Evolutionary conservation across 2,797 vertebrate genomes (phyloP).

Genomic region (Leuciscus waleckii): DNA sequence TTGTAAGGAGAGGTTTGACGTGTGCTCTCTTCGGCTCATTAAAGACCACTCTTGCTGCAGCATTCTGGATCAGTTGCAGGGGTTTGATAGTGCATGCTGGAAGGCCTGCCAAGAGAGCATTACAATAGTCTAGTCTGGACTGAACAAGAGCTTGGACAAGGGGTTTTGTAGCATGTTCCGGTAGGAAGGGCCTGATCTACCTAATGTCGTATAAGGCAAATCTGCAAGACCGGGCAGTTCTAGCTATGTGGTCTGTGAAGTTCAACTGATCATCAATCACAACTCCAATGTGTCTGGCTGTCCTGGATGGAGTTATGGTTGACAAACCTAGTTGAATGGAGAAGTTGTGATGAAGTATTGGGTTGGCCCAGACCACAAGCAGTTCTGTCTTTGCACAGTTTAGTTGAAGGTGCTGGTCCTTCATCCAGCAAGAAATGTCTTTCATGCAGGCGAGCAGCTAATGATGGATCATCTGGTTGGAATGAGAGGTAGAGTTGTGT

Average conservation of each 20-base stretch:
- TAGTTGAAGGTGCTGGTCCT: background rate
- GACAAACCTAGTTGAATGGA: background rate
- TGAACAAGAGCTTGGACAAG: background rate
- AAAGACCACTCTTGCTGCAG: too few relatives aligned
- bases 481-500: background rate
- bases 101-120: background rate
- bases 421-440: background rate
- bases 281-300: background rate
- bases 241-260: background rate
- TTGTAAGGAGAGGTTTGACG: too few relatives aligned
- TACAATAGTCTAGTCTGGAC: background rate
- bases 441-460: background rate
- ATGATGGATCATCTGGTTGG: too few relatives aligned
- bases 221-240: background rate
- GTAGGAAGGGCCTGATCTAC: background rate
- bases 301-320: background rate
- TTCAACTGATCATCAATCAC: background rate
- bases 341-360: background rate
- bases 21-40: too few relatives aligned
- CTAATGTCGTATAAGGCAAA: background rate
- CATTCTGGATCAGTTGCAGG: too few relatives aligned
- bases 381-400: background rate
- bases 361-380: background rate
- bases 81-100: background rate
- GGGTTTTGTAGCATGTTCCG: background rate